Evolutionary conservation across 2,113 vertebrate genomes (phyloP).

Genomic region (Aegithalos caudatus): DNA sequence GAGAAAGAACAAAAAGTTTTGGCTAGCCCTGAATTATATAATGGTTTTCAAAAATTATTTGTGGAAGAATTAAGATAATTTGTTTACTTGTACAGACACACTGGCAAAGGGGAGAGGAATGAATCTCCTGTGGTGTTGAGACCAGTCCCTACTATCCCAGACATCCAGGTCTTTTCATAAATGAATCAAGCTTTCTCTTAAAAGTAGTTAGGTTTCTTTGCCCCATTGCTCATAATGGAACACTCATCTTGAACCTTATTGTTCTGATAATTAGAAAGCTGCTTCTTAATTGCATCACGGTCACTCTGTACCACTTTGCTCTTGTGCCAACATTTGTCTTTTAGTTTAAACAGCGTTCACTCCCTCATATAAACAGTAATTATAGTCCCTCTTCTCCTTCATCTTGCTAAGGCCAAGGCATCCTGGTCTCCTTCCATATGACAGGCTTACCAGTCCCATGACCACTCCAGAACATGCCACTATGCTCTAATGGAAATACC

Average conservation of each 20-base stretch:
- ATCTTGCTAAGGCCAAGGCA: conserved; percentile 5
- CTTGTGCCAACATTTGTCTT: conserved; percentile 43
- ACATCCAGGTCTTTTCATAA: background rate
- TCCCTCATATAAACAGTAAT: conserved; percentile 38
- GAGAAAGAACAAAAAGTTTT: conserved; percentile 8
- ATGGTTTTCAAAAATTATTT: background rate
- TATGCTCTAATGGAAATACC: background rate
- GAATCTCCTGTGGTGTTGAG: background rate
- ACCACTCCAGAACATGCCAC: background rate
- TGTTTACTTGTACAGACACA: background rate
- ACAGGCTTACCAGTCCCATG: background rate
- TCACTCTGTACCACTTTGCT: conserved; percentile 56
- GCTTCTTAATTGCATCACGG: conserved; percentile 50
- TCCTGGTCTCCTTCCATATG: background rate
- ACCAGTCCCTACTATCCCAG: background rate
- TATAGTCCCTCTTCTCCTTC: conserved; percentile 5
- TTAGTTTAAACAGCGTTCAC: conserved; percentile 19
- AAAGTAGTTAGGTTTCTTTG: conserved; percentile 54
- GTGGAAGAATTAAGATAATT: conserved; percentile 2
- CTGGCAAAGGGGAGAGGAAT: background rate
- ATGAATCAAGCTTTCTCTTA: conserved; percentile 11
- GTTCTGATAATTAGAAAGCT: conserved; percentile 57
- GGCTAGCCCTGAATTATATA: background rate
- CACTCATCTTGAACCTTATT: conserved; percentile 51
- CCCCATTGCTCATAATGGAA: conserved; percentile 56